Conservation (phyloP, 1,140 invertebrate genomes). For the Sycobia sp. region DNA sequence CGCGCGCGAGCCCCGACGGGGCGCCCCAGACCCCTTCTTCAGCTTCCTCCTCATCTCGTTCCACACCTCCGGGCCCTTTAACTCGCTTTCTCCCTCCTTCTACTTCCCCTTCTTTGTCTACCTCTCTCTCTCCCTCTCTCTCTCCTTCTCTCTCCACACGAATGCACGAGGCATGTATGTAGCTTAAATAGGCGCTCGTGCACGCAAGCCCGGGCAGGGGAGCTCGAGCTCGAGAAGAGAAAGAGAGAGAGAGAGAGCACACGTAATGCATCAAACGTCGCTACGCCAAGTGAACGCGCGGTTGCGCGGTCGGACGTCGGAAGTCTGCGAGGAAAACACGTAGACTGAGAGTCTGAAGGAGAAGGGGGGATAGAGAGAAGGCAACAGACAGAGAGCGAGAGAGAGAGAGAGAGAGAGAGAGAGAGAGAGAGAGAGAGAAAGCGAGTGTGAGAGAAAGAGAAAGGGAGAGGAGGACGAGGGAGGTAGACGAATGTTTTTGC, state of each 20-base stretch:
- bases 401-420: no score
- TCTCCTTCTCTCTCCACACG: no score
- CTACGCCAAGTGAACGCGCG: background rate
- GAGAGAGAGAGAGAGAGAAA: no score
- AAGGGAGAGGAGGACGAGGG: no score
- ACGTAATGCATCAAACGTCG: slow-evolving; percentile 18
- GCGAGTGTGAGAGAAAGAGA: no score
- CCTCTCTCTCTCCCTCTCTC: slow-evolving; percentile 35
- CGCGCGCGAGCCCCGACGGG: background rate
- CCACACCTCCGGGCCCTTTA: slow-evolving; percentile 50
- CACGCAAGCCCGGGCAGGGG: background rate
- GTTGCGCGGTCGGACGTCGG: background rate
- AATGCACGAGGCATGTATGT: no score
- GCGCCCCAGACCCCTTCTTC: slow-evolving; percentile 27
- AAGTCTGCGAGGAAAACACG: background rate
- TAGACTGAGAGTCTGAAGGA: background rate
- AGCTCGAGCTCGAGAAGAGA: no score
- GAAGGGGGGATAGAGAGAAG: no score
- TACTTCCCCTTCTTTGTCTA: background rate
- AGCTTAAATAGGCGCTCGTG: background rate
- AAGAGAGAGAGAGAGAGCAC: background rate
- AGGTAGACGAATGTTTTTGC: no score
- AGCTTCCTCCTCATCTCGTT: slow-evolving; percentile 35
- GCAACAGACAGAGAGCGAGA: no score
- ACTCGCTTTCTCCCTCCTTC: slow-evolving; percentile 36